Evolutionary conservation across 92 coral and sea anemone species (phyloP).

Genomic region (Zoanthus gigantus): DNA sequence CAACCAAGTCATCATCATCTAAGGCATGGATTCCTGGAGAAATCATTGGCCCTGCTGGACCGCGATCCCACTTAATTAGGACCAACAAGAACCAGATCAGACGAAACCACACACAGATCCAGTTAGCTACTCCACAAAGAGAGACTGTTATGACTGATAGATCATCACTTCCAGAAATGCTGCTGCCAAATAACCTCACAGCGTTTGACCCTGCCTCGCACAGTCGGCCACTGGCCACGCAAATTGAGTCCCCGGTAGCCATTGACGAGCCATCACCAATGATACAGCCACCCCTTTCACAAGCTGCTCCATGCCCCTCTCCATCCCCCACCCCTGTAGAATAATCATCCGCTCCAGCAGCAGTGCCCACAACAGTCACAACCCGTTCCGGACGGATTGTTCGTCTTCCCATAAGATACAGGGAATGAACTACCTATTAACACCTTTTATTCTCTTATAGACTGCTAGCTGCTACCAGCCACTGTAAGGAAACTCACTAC

Average conservation of each 20-base stretch:
- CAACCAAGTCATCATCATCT: not conserved
- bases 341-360: not conserved
- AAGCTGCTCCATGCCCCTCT: not conserved
- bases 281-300: not conserved
- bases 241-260: not conserved
- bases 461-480: not conserved
- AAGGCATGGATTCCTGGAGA: conserved; percentile 2
- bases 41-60: not conserved
- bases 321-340: not conserved
- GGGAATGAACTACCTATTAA: not conserved
- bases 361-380: not conserved
- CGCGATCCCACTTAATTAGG: not conserved
- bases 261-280: not conserved
- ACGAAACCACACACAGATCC: conserved; percentile 1
- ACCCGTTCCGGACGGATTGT: conserved; percentile 18
- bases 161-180: not conserved
- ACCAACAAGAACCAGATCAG: not conserved
- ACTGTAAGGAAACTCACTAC: not conserved
- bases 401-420: not conserved
- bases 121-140: not conserved
- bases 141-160: not conserved
- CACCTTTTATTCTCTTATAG: not conserved
- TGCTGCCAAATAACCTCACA: not conserved
- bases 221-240: not conserved
- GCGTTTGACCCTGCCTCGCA: not conserved